phyloP scores from a whole-genome alignment of 1,140 invertebrate genomes.

The Rhagoletis pomonella region DNA sequence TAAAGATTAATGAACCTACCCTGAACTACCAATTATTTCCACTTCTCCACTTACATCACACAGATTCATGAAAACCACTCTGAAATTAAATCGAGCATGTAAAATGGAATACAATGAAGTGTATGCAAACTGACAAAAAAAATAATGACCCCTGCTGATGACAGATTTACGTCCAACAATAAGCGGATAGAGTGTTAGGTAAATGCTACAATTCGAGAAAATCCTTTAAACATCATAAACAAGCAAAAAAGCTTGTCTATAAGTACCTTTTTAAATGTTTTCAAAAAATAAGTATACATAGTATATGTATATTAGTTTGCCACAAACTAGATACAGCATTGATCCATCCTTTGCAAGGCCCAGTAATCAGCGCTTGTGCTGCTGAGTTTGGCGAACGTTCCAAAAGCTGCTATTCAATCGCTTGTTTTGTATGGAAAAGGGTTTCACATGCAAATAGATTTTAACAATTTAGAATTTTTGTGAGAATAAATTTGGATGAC shows the following conservation, averaged over 20 bases:
- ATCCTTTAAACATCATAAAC: background rate
- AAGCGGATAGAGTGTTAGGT: background rate
- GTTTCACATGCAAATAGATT: no score
- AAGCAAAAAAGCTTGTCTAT: background rate
- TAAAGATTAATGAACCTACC: background rate
- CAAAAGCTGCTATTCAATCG: no score
- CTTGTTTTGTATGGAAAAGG: no score
- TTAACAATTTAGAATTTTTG: no score
- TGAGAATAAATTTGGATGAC: no score
- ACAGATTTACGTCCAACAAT: constrained; percentile 31
- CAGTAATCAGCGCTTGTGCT: no score
- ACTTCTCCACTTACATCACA: background rate
- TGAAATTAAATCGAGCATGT: constrained; percentile 4
- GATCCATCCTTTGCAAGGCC: no score
- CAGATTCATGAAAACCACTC: background rate
- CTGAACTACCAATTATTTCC: background rate
- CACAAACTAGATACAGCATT: no score
- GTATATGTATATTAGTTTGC: no score
- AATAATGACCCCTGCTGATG: constrained; percentile 5
- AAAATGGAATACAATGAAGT: background rate
- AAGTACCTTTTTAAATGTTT: no score
- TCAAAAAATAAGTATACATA: no score
- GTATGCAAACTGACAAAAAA: background rate
- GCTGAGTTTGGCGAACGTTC: no score
- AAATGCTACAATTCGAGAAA: constrained; percentile 29